phyloP scores from a whole-genome alignment of 2,113 vertebrate genomes.

The Lipophrys pholis region DNA sequence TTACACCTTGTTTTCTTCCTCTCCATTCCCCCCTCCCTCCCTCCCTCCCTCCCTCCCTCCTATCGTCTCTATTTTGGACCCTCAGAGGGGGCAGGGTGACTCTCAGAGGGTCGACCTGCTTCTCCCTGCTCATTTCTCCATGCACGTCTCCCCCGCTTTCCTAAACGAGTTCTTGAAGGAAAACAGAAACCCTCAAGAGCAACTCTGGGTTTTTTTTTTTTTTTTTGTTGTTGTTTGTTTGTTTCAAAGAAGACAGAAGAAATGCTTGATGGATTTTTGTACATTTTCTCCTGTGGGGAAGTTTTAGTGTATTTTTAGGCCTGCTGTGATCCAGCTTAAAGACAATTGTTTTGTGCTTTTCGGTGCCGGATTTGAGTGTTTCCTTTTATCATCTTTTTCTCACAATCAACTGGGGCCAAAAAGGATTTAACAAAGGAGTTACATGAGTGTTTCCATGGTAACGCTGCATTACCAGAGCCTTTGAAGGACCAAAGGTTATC shows the following conservation, averaged over 20 bases:
- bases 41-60: constrained; percentile 9
- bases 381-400: constrained; percentile 30
- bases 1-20: neutral
- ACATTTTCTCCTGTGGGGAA: constrained; percentile 17
- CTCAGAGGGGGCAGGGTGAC: constrained; percentile 52
- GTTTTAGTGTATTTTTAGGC: constrained; percentile 62
- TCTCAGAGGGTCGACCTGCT: constrained; percentile 37
- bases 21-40: neutral
- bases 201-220: too few relatives aligned
- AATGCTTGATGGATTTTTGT: constrained; percentile 12
- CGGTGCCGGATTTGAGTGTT: constrained; percentile 35
- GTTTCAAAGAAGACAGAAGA: neutral
- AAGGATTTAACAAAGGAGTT: constrained; percentile 62
- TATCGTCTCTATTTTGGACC: constrained; percentile 66
- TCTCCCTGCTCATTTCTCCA: constrained; percentile 28
- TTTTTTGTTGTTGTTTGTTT: too few relatives aligned
- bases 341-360: constrained; percentile 11
- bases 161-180: constrained; percentile 5
- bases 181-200: neutral
- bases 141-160: constrained; percentile 21
- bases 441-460: constrained; percentile 68
- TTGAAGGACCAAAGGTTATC: constrained; percentile 62
- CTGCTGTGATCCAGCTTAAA: constrained; percentile 48
- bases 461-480: constrained; percentile 39
- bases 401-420: constrained; percentile 34